Conservation (phyloP, 2,797 vertebrate genomes). For the Melanotaenia maccullochi region DNA sequence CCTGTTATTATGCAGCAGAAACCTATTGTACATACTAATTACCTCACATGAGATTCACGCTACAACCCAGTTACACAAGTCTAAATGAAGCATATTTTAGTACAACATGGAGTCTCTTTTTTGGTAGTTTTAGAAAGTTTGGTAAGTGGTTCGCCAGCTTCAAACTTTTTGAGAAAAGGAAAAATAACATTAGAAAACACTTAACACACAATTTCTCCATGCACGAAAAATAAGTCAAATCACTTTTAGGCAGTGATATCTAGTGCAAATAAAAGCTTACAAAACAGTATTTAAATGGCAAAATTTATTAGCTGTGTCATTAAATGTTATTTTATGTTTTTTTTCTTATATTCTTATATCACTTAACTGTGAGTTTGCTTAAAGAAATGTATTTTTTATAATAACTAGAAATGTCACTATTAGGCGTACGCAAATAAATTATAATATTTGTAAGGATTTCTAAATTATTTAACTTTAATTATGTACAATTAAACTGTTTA, state of each 20-base stretch:
- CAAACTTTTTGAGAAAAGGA: not conserved
- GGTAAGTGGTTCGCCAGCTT: not conserved
- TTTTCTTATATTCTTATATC: not conserved
- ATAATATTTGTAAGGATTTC: not conserved
- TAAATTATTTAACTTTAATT: not conserved
- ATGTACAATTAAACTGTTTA: not conserved
- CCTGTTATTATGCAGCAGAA: not conserved
- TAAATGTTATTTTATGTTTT: not conserved
- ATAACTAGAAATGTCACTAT: not conserved
- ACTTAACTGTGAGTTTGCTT: not conserved
- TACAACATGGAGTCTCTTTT: too few relatives aligned
- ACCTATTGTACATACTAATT: not conserved
- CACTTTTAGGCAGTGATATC: too few relatives aligned
- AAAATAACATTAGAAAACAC: not conserved
- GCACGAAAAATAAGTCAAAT: not conserved
- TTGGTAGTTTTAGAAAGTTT: too few relatives aligned
- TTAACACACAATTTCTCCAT: not conserved
- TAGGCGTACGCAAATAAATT: not conserved
- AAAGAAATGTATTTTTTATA: not conserved
- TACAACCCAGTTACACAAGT: not conserved
- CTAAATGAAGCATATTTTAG: too few relatives aligned
- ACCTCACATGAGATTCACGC: not conserved
- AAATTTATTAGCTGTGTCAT: not conserved
- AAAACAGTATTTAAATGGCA: not conserved
- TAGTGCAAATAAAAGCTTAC: not conserved